Base-by-base conservation (phyloP, 2,797 vertebrate genomes). In the Harpagifer antarcticus region DNA sequence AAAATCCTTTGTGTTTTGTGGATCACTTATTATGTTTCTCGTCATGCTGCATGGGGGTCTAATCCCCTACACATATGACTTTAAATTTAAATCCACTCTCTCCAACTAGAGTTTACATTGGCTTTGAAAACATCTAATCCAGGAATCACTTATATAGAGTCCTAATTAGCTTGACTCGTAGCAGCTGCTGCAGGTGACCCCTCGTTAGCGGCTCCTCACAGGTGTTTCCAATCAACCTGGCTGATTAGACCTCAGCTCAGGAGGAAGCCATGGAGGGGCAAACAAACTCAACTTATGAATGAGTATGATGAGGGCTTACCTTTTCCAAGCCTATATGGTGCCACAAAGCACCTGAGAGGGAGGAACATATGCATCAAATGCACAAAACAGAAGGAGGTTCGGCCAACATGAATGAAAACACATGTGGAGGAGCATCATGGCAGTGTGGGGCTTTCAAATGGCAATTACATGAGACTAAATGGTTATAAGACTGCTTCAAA, bases 151-250 rank as follows among this genome's bases (percentile, higher is more conserved):
- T 47, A 55, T 44, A 23, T 15, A 12, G 31, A 13, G 27, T 2
- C 42, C 53, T 72, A 67, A 71, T 19, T 68, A 53, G 53, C 74
- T 74, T 78, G 42, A 64, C 43, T 83, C 48, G 5, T 1, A 53
- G 15, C 76, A 79, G 54, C 76, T 72, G 67, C 33, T 31, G 50
- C 33, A 37, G 33, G 48, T 52, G 74, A 82, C 48, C 64, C 16
- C 42, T 33, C 4, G 12, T 17, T 57, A 10, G 59, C 53, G 57
- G n/a, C 15, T 13, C 33, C 45, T 44, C n/a, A 55, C 72, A 75
- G 47, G 37, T 72, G 76, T 60, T 79, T 79, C n/a, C 37, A 72
- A 4, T 83, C 75, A 8, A 74, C 60, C n/a, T 27, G 47, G 58
- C 53, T 64, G 58, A 79, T 75, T 23, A 50, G 48, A 48, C 40